A percentile compares a stretch with the other conserved stretches of the same genome.
These are phyloP conservation scores for Gallirallus australis DNA, from an alignment of 2,797 vertebrate species.

Conservation along the genomic window DNA sequence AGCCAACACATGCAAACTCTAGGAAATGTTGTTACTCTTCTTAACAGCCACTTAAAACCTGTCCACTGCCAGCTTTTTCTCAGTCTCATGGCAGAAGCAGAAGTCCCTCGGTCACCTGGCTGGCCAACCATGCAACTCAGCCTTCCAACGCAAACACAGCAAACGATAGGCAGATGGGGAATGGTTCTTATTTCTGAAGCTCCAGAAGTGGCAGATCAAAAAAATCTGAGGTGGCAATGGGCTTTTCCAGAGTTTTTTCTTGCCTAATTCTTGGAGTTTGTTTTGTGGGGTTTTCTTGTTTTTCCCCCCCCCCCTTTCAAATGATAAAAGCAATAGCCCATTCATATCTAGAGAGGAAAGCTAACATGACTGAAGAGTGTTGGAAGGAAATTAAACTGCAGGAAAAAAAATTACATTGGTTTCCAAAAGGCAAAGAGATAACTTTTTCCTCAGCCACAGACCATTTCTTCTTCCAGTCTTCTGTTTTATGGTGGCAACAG, in stretches of 20 bases:
- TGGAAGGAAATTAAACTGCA: background rate
- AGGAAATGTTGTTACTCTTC: background rate
- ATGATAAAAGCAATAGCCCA: background rate
- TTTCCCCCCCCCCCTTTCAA: background rate
- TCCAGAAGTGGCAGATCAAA: background rate
- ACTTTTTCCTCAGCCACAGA: background rate
- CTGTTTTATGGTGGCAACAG: background rate
- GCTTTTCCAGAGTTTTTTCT: background rate
- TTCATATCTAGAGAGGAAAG: background rate
- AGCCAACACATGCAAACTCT: background rate
- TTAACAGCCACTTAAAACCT: background rate
- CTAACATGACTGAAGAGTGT: fast-evolving
- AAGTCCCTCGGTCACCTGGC: background rate
- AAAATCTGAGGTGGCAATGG: background rate
- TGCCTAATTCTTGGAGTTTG: background rate
- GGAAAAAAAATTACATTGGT: background rate
- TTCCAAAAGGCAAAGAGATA: background rate
- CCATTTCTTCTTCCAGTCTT: background rate
- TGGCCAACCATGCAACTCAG: background rate
- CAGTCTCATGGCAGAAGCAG: background rate
- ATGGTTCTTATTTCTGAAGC: background rate
- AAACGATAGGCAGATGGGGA: background rate
- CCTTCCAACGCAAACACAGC: background rate
- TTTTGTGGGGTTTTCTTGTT: background rate
- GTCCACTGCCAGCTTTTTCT: background rate